Evolutionary conservation across 2,797 vertebrate genomes (phyloP).

Genomic region (Enteromius thamalakanensis): DNA sequence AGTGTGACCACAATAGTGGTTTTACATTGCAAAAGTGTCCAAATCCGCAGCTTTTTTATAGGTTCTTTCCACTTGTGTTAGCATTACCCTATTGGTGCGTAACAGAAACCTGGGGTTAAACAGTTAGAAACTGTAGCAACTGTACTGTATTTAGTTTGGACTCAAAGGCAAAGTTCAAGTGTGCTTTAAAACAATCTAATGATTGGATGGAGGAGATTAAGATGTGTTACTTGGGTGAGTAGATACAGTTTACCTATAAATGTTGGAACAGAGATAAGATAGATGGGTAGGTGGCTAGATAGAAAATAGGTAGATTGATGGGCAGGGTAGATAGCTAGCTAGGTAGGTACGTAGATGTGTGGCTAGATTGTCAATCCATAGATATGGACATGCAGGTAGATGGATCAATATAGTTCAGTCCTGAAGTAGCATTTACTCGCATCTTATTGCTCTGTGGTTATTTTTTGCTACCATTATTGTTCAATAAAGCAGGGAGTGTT

Average conservation of each 20-base stretch:
- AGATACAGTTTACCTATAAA: neutral
- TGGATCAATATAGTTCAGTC: neutral
- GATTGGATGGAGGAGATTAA: neutral
- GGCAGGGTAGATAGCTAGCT: neutral
- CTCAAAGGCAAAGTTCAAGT: neutral
- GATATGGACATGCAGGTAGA: neutral
- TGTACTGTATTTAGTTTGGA: neutral
- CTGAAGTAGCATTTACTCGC: neutral
- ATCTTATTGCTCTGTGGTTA: neutral
- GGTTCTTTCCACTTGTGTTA: conserved; percentile 1
- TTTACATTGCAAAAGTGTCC: neutral
- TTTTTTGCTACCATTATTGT: neutral
- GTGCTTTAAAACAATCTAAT: neutral
- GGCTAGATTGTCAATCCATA: neutral
- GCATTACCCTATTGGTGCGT: neutral
- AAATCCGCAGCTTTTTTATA: neutral
- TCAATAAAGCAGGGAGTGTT: conserved; percentile 7
- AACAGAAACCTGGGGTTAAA: neutral
- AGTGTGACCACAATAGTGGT: neutral
- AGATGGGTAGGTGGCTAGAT: neutral
- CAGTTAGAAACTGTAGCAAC: neutral
- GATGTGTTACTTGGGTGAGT: neutral
- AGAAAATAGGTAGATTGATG: neutral
- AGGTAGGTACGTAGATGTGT: no score
- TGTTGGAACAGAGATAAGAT: neutral